A percentile compares a stretch with the other conserved stretches of the same genome.
Conservation (phyloP, 2,797 vertebrate species). For the Botia kubotai region DNA sequence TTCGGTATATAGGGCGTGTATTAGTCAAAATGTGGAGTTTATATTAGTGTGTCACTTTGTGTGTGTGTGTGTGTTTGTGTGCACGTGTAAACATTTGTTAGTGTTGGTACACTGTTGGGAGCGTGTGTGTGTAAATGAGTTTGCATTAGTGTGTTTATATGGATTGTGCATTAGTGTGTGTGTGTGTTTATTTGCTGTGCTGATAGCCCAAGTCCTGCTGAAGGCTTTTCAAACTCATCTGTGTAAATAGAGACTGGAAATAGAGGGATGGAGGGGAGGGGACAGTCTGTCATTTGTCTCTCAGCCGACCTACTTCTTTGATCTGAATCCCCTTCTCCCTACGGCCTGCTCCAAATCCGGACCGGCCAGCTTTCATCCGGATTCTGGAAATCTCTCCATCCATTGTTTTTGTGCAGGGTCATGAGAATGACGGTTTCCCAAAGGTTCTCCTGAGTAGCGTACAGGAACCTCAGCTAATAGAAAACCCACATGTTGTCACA, state of each 20-base stretch:
- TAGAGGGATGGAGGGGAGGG: constrained; percentile 26
- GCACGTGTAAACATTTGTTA: constrained; percentile 30
- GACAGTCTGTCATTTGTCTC: constrained; percentile 76
- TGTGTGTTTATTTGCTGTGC: constrained; percentile 64
- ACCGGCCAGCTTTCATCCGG: constrained; percentile 72
- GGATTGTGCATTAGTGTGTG: constrained; percentile 6
- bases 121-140: constrained; percentile 15
- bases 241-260: constrained; percentile 71
- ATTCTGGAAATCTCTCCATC: constrained; percentile 76
- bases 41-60: not conserved
- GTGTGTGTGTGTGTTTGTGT: constrained; percentile 15
- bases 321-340: constrained; percentile 76
- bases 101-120: not conserved
- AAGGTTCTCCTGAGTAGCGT: constrained; percentile 81
- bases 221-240: constrained; percentile 71
- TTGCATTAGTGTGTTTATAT: constrained; percentile 17
- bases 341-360: constrained; percentile 74
- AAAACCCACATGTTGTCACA: constrained; percentile 85
- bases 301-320: constrained; percentile 79
- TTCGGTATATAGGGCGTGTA: not conserved
- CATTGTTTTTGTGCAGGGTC: constrained; percentile 79
- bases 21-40: constrained; percentile 7
- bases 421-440: constrained; percentile 88
- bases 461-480: constrained; percentile 83
- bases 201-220: constrained; percentile 63